Evolutionary conservation across 2,888 invertebrate species (phyloP), one percentile per base, ranked within the genome.

Genomic region (Plutella xylostella): DNA sequence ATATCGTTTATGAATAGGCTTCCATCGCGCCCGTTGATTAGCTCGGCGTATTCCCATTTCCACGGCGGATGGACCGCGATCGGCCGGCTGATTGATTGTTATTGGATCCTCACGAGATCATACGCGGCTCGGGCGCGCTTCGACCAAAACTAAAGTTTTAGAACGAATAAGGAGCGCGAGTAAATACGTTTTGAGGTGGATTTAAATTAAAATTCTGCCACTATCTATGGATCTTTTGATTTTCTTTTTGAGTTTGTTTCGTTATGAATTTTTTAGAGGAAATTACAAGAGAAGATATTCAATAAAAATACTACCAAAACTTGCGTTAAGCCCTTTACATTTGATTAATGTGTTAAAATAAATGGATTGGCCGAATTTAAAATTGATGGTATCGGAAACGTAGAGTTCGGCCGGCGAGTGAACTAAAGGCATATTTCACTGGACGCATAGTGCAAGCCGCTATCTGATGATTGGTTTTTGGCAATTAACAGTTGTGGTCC

Each of bases 391-490:
- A 20, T 25, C 35, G 35, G 38, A 37, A 37, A 25, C 25, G 12
- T n/a, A 19, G 20, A 18, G 20, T n/a, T 18, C 11, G 20, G 11
- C 12, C 34, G 5, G 12, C 11, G 28, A 40, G 11, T 34, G 75
- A 70, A 73, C 74, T 68, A 70, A 77, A 77, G 78, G 73, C 72
- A 76, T 80, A 79, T 79, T 77, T 82, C 80, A 82, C 68, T 65
- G 65, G 68, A 65, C 72, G 77, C 71, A 69, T 64, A 65, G 65
- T 45, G 33, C 34, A 7, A 40, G 63, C 61, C 78, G 79, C 82
- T 83, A 83, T 83, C 83, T 83, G 83, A 83, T 83, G 83, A 83
- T 83, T 83, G 83, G 80, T 83, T 83, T 83, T 83, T 83, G 83
- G 82, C 82, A 83, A 83, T 83, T 83, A 83, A 68, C 83, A 74